Conservation (phyloP, 1,140 invertebrate genomes). For the Formica selysi region DNA sequence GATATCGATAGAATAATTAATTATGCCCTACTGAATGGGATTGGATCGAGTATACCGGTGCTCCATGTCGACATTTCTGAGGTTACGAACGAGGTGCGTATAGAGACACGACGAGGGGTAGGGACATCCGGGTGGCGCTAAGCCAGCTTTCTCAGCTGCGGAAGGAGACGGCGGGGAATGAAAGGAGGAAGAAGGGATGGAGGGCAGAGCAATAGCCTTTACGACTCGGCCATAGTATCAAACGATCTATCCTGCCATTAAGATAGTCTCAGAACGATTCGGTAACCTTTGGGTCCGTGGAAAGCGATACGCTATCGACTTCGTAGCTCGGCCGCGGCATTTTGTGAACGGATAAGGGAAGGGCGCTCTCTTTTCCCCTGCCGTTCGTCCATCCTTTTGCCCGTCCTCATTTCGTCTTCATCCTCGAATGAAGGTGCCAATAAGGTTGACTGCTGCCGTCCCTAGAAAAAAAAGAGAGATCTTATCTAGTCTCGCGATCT, state of each 20-base stretch:
- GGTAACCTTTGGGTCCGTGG: conserved; percentile 86
- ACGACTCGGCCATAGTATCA: conserved; percentile 87
- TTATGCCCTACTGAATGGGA: conserved; percentile 47
- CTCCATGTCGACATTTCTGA: conserved; percentile 64
- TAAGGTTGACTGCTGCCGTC: conserved; percentile 62
- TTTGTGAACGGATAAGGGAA: conserved; percentile 81
- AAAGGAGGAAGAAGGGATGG: conserved; percentile 75
- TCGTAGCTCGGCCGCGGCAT: conserved; percentile 79
- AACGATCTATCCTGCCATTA: conserved; percentile 87
- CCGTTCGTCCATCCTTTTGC: conserved; percentile 69
- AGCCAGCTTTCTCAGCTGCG: conserved; percentile 74
- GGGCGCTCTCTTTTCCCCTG: conserved; percentile 68
- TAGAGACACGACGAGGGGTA: conserved; percentile 64
- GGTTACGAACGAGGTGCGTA: conserved; percentile 79
- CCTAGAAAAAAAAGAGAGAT: conserved; percentile 31
- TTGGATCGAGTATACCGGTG: conserved; percentile 66
- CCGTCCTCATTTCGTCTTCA: conserved; percentile 74
- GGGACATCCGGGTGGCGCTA: conserved; percentile 76
- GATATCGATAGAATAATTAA: conserved; percentile 64
- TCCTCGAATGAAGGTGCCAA: conserved; percentile 65
- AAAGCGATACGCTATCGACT: conserved; percentile 87
- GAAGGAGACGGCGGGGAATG: conserved; percentile 53
- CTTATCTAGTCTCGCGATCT: conserved; percentile 51
- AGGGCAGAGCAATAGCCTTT: conserved; percentile 86
- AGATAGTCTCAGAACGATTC: conserved; percentile 87